Evolutionary conservation across 2,888 invertebrate species (phyloP).

Genomic region (Orthosia gothica): DNA sequence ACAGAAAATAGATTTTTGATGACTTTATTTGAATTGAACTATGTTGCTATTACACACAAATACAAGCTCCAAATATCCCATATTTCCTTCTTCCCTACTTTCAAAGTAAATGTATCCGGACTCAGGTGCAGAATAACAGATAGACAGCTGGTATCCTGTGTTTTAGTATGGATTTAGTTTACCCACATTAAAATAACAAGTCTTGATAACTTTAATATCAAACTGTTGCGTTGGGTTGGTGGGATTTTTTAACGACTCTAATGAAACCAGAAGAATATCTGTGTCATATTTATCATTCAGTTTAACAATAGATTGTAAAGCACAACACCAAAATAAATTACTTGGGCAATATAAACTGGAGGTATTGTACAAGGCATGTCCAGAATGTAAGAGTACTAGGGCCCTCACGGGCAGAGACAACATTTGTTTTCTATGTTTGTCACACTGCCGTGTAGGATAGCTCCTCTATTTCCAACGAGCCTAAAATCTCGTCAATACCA

Average conservation of each 20-base stretch:
- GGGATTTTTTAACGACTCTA: not conserved
- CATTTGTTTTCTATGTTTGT: too few relatives aligned
- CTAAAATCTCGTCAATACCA: too few relatives aligned
- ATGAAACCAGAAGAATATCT: not conserved
- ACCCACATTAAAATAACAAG: slow-evolving; percentile 37
- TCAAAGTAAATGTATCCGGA: slow-evolving; percentile 13
- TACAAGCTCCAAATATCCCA: not conserved
- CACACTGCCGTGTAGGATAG: too few relatives aligned
- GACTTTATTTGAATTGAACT: too few relatives aligned
- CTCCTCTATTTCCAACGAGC: too few relatives aligned
- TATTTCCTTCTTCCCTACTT: not conserved
- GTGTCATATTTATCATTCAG: too few relatives aligned
- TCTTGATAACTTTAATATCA: slow-evolving; percentile 21
- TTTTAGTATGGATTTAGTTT: slow-evolving; percentile 29
- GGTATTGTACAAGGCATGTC: too few relatives aligned
- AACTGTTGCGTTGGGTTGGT: slow-evolving; percentile 35
- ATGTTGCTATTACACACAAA: not conserved
- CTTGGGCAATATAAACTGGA: too few relatives aligned
- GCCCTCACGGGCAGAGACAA: too few relatives aligned
- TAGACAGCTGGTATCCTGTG: slow-evolving; percentile 35
- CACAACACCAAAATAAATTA: too few relatives aligned
- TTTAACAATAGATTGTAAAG: too few relatives aligned
- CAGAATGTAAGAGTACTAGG: too few relatives aligned
- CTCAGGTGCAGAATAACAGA: slow-evolving; percentile 49
- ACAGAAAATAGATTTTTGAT: not conserved